These are phyloP conservation scores for Cyclura pinguis DNA, from an alignment of 2,797 vertebrate species.

Conservation along the genomic window DNA sequence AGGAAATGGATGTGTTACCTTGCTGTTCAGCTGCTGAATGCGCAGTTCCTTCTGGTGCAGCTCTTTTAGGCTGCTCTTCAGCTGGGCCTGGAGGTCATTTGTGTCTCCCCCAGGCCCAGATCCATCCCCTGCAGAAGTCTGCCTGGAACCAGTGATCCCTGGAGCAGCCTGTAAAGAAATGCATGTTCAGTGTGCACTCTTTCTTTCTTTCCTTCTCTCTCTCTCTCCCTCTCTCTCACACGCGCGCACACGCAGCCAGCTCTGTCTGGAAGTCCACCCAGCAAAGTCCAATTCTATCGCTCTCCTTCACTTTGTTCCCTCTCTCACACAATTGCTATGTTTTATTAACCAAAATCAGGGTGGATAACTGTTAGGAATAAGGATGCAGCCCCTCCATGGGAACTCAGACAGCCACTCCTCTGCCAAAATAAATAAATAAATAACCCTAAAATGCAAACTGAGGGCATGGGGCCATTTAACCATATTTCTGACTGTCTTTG, in stretches of 20 bases:
- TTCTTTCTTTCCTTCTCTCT: no score
- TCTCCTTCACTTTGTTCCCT: no score
- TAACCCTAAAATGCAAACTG: no score
- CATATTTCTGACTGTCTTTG: no score
- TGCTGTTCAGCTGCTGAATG: constrained; percentile 83
- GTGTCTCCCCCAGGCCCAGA: constrained; percentile 71
- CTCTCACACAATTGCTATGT: no score
- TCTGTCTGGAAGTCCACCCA: not conserved
- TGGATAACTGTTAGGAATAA: no score
- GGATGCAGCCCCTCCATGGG: no score
- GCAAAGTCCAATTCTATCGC: no score
- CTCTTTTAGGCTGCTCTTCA: constrained; percentile 80
- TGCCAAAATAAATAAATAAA: no score
- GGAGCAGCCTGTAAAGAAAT: constrained; percentile 69
- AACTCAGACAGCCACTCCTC: no score
- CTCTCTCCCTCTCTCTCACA: not conserved
- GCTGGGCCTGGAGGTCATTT: constrained; percentile 75
- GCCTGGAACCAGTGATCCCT: constrained; percentile 43
- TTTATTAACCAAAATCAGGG: no score
- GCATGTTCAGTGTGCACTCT: not conserved
- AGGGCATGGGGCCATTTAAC: no score
- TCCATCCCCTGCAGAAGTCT: constrained; percentile 52
- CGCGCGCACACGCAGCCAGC: not conserved
- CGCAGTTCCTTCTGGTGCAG: constrained; percentile 84
- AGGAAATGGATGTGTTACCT: constrained; percentile 65